Percentiles rank a stretch among this genome's conserved stretches.
Evolutionary conservation across 2,888 invertebrate genomes (phyloP).

Genomic region (Teleiodes luculella): DNA sequence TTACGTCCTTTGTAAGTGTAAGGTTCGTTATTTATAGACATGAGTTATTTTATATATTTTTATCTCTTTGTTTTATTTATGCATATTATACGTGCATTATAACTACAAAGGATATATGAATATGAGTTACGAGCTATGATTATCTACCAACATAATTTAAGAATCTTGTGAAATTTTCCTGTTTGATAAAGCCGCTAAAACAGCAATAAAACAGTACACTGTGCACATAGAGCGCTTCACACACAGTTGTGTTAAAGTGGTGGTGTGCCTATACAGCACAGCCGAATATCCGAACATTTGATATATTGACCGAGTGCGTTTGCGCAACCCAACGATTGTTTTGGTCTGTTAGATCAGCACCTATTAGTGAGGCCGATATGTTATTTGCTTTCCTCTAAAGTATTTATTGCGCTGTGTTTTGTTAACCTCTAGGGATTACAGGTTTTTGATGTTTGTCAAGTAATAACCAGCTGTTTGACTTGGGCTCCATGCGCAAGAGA

Average conservation of each 20-base stretch:
- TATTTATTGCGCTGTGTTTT: constrained; percentile 70
- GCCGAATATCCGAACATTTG: constrained; percentile 36
- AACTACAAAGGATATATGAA: too few species aligned
- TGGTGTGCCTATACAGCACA: constrained; percentile 3
- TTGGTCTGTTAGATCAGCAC: constrained; percentile 60
- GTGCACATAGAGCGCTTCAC: not conserved
- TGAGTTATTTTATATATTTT: too few species aligned
- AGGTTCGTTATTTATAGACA: too few species aligned
- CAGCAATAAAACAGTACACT: not conserved
- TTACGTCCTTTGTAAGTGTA: not conserved
- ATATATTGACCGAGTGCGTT: constrained; percentile 52
- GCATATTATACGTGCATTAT: too few species aligned
- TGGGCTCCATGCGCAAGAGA: constrained; percentile 25
- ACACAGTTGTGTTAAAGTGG: constrained; percentile 21
- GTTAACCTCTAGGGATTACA: constrained; percentile 74
- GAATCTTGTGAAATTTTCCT: too few species aligned
- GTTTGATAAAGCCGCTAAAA: not conserved
- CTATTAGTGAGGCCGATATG: constrained; percentile 59
- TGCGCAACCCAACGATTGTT: constrained; percentile 53
- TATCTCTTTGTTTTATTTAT: too few species aligned
- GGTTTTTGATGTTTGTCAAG: constrained; percentile 68
- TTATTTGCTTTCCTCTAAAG: constrained; percentile 59
- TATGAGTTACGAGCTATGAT: too few species aligned
- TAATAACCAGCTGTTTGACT: constrained; percentile 65
- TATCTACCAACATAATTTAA: too few species aligned